Percentiles rank a stretch among this genome's conserved stretches.
Conservation (phyloP, 2,113 vertebrate species). For the Pyxicephalus adspersus region DNA sequence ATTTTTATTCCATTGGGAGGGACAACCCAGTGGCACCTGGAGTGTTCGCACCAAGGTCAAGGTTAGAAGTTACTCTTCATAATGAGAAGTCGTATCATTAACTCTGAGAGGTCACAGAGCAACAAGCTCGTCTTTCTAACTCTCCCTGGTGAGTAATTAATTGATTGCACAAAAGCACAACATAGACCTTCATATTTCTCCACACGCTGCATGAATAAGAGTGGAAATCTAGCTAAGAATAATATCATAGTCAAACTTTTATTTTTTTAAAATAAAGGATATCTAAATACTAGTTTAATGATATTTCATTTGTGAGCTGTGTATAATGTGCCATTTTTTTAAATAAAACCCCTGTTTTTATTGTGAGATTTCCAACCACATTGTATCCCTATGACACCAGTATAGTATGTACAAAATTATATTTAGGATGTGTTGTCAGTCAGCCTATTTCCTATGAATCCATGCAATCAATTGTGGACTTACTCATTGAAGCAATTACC, state of each 20-base stretch:
- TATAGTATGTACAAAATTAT: too few species aligned
- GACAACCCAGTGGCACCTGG: conserved; percentile 21
- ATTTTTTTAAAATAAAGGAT: too few species aligned
- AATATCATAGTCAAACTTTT: background rate
- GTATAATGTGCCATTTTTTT: too few species aligned
- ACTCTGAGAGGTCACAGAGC: conserved; percentile 28
- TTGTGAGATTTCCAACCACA: too few species aligned
- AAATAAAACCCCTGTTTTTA: too few species aligned
- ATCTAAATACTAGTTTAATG: too few species aligned
- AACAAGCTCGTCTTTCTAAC: conserved; percentile 39
- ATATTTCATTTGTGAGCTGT: too few species aligned
- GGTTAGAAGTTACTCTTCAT: conserved; percentile 26
- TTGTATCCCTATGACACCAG: too few species aligned
- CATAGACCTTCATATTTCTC: conserved; percentile 5
- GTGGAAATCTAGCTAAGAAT: background rate
- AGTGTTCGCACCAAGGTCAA: conserved; percentile 32
- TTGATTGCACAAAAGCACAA: conserved; percentile 43
- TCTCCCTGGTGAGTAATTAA: conserved; percentile 44
- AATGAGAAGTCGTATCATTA: conserved; percentile 40
- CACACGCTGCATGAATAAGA: conserved; percentile 4
- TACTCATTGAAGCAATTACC: too few species aligned
- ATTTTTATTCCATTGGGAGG: conserved; percentile 26
- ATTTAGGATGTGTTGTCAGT: too few species aligned
- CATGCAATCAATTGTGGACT: too few species aligned
- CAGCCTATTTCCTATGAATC: too few species aligned